Evolutionary conservation across 2,888 invertebrate genomes (phyloP).

Genomic region (Tetanocera ferruginea): DNA sequence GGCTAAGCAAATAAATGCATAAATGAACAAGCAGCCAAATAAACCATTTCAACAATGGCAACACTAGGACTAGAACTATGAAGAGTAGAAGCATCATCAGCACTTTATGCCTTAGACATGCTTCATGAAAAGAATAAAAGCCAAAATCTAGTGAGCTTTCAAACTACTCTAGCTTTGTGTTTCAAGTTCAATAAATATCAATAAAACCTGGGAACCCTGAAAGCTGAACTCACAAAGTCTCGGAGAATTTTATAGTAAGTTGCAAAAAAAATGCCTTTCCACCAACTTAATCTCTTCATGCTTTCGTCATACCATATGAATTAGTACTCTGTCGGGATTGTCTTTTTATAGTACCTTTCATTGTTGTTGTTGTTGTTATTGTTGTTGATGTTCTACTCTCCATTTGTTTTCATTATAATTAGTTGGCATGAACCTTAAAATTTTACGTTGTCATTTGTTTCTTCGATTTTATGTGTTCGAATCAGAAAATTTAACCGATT

Average conservation of each 20-base stretch:
- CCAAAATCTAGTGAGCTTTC: neutral
- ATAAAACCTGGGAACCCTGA: too few species aligned
- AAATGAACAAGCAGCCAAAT: neutral
- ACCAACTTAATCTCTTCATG: too few species aligned
- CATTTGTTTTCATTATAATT: conserved; percentile 6
- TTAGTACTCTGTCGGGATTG: too few species aligned
- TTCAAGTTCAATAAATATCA: neutral
- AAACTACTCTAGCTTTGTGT: neutral
- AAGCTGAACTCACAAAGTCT: too few species aligned
- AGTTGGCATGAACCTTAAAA: neutral
- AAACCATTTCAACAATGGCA: neutral
- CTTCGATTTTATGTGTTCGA: neutral
- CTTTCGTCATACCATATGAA: too few species aligned
- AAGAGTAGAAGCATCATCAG: neutral
- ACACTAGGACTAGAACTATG: neutral
- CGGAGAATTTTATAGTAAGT: too few species aligned
- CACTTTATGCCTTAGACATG: neutral
- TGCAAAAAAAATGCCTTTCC: too few species aligned
- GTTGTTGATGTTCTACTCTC: neutral
- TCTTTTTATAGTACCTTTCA: too few species aligned
- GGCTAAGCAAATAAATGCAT: conserved; percentile 13
- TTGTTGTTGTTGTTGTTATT: too few species aligned
- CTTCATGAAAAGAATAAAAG: neutral
- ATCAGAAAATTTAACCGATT: conserved; percentile 8
- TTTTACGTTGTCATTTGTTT: neutral